Evolutionary conservation across 2,797 vertebrate species (phyloP).

Genomic region (Danio albolineatus): DNA sequence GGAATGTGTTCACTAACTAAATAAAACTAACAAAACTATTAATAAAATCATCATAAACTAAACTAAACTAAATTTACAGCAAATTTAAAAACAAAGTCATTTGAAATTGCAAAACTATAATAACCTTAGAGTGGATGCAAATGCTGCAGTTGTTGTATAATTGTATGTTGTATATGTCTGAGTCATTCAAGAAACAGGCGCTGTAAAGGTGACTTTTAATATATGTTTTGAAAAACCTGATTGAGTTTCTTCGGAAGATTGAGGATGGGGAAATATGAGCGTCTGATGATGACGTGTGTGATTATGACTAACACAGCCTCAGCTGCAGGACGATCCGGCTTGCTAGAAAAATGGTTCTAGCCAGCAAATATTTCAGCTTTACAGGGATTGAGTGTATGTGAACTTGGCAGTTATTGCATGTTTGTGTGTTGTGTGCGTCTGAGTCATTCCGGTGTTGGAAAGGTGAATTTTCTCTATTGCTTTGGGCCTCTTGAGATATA

Average conservation of each 20-base stretch:
- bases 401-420: not conserved
- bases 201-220: no score
- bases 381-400: not conserved
- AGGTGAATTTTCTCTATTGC: not conserved
- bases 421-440: not conserved
- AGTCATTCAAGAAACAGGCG: no score
- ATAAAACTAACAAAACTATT: no score
- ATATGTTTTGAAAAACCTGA: no score
- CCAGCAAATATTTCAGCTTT: conserved; percentile 53
- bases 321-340: conserved; percentile 52
- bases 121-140: no score
- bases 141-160: no score
- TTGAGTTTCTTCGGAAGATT: conserved; percentile 35
- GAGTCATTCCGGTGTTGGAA: not conserved
- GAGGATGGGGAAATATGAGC: conserved; percentile 30
- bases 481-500: not conserved
- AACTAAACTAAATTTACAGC: no score
- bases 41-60: no score
- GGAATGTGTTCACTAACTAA: no score
- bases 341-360: conserved; percentile 62
- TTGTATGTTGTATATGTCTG: no score
- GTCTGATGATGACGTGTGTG: conserved; percentile 48
- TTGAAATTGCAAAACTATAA: no score
- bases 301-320: conserved; percentile 60
- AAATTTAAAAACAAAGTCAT: no score